Base-by-base conservation (phyloP, 2,888 invertebrate species). In the Brenthis ino region DNA sequence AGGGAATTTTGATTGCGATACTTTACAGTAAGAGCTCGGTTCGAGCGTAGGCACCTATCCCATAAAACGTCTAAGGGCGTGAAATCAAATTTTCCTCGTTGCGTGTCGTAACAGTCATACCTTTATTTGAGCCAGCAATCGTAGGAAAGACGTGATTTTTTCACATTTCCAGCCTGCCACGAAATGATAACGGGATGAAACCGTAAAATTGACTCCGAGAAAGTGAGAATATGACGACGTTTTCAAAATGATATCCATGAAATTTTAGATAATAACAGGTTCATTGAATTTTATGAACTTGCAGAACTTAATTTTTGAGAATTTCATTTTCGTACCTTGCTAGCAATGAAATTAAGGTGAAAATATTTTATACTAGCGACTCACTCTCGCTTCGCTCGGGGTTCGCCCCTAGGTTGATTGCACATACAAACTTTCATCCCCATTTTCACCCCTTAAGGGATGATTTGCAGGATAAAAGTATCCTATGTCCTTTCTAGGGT, bases 101-200 rank as follows among this genome's bases (percentile, higher is more conserved):
- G 63, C 63, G 63, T 53, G 63, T 43, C 61, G 28, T 56, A 56
- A 61, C 48, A 71, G 68, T 70, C 65, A 63, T 50, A 65, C 61
- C 68, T 61, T 71, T 68, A 68, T 57, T 65, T 63, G 65, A 70
- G 53, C 50, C 63, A 53, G 53, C 54, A 64, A 51, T 71, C 71
- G 63, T 63, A 57, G 65, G 54, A 43, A 48, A 64, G 65, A 66
- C 65, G 68, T 67, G 67, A 70, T 73, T 68, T 71, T 73, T 68
- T 65, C 66, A 54, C 57, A 60, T 60, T 67, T 61, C 56, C 48
- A 65, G 71, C 71, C 68, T 73, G 73, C 65, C 69, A 60, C 24
- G 48, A 66, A 57, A 57, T 66, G 73, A 73, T 73, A 73, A 68
- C 68, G 61, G 66, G 57, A 66, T 70, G 69, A 66, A 73, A 65